Evolutionary conservation across 2,888 invertebrate genomes (phyloP).

Genomic region (Oxyteleia sp.): DNA sequence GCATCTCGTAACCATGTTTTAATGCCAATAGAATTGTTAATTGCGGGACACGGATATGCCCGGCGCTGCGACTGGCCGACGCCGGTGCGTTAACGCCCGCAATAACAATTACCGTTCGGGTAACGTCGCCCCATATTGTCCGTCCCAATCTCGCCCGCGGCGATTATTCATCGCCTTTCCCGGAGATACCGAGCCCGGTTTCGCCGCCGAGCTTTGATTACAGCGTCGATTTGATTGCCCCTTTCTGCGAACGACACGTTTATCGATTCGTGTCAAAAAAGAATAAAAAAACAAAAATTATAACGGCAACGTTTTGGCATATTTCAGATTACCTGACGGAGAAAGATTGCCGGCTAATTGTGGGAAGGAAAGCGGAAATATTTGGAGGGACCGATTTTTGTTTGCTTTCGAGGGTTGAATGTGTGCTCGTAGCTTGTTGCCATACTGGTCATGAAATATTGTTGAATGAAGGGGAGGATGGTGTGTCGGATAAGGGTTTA

Average conservation of each 20-base stretch:
- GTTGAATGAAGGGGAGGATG: no score
- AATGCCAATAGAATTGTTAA: conserved; percentile 80
- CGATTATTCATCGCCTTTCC: conserved; percentile 30
- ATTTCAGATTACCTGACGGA: neutral
- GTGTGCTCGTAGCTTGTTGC: conserved; percentile 28
- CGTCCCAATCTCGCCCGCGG: conserved; percentile 35
- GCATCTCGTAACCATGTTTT: conserved; percentile 67
- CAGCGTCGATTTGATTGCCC: conserved; percentile 45
- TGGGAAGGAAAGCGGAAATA: conserved; percentile 24
- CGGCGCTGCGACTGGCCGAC: conserved; percentile 52
- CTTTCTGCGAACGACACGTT: conserved; percentile 50
- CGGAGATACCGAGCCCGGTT: conserved; percentile 31
- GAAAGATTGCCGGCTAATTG: conserved; percentile 9
- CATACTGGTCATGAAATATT: conserved; percentile 26
- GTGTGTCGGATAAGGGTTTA: no score
- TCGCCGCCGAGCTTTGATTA: conserved; percentile 53
- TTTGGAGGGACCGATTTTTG: conserved; percentile 25
- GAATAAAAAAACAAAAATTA: conserved; percentile 1
- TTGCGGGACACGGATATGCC: conserved; percentile 65
- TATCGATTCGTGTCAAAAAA: conserved; percentile 40
- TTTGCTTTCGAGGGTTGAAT: conserved; percentile 21
- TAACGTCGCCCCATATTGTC: conserved; percentile 75
- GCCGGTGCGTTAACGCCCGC: conserved; percentile 76
- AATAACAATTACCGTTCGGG: conserved; percentile 80
- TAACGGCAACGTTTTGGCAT: neutral